Base-by-base conservation (phyloP, 2,797 vertebrate species). In the Parauchenoglanis punctatus region DNA sequence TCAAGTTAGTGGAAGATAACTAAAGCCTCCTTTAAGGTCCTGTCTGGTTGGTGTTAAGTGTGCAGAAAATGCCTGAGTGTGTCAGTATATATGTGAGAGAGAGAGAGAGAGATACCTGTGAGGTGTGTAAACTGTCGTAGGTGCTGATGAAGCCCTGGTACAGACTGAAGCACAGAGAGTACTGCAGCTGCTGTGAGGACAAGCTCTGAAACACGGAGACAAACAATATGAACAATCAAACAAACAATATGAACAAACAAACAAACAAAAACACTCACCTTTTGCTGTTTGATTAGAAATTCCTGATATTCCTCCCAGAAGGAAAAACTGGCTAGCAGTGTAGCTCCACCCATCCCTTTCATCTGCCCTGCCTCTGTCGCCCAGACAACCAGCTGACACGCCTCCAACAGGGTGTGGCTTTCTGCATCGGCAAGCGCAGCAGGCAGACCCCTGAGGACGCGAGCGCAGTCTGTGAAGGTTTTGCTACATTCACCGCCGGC, bases 261-360 rank as follows among this genome's bases (percentile, higher is more conserved):
- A 61, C 3, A 61, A 44, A 18, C 4, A 46, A 10, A 63, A 17
- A 68, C 61, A 91, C 96, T 94, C 61, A 97, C 97, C 91, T 88
- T 92, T 40, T 94, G 93, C 25, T 92, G 90, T 75, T 87, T 93
- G 0, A 83, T 87, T n/a, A 97, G 91, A 49, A 91, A 88, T 12
- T 91, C 92, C 88, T 95, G 94, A 78, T 97, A 94, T 40, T 94
- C 94, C 86, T 96, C 90, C 44, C 97, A 93, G 91, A 98, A 97
- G 40, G 93, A 93, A 84, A 96, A 96, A 91, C 89, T 90, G 78
- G 93, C 81, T 86, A 96, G 90, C 54, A 95, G 92, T 25, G 90
- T 89, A 40, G 91, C 86, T 85, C 81, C 95, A 73, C 88, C 93
- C 49, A 96, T 88, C 23, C 65, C 92, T 84, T 92, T 93, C 40